These are phyloP conservation scores for Cephalopholis sonnerati DNA, from an alignment of 2,113 vertebrate species.

Conservation along the genomic window DNA sequence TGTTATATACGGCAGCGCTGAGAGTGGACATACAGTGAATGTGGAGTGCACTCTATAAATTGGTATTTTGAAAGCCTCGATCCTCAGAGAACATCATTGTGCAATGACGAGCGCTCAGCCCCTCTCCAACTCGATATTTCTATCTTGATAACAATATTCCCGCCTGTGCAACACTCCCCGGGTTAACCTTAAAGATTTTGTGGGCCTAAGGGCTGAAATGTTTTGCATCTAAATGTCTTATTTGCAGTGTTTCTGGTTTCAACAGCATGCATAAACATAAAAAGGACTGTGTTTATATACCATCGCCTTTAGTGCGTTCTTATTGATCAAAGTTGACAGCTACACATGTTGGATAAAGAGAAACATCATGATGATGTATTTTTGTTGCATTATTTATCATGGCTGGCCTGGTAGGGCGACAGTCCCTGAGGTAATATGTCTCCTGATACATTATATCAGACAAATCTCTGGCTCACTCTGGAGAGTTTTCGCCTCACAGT, in stretches of 20 bases:
- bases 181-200: constrained; percentile 63
- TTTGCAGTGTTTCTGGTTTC: constrained; percentile 49
- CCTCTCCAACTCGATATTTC: constrained; percentile 1
- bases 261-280: constrained; percentile 69
- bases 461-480: constrained; percentile 71
- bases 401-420: constrained; percentile 69
- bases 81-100: constrained; percentile 36
- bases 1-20: constrained; percentile 5
- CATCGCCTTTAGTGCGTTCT: constrained; percentile 63
- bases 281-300: constrained; percentile 66
- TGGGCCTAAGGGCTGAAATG: constrained; percentile 38
- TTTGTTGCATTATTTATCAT: constrained; percentile 83
- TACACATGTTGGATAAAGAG: constrained; percentile 84
- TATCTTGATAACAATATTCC: constrained; percentile 22
- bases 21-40: constrained; percentile 53
- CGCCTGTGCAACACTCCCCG: constrained; percentile 28
- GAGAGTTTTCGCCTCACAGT: constrained; percentile 66
- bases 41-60: constrained; percentile 49
- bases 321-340: constrained; percentile 86
- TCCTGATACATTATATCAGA: constrained; percentile 80
- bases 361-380: constrained; percentile 82
- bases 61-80: constrained; percentile 53
- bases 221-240: constrained; percentile 61
- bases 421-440: constrained; percentile 79
- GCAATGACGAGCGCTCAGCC: constrained; percentile 30